phyloP scores from a whole-genome alignment of 2,113 vertebrate genomes.

The Caranx ignobilis region DNA sequence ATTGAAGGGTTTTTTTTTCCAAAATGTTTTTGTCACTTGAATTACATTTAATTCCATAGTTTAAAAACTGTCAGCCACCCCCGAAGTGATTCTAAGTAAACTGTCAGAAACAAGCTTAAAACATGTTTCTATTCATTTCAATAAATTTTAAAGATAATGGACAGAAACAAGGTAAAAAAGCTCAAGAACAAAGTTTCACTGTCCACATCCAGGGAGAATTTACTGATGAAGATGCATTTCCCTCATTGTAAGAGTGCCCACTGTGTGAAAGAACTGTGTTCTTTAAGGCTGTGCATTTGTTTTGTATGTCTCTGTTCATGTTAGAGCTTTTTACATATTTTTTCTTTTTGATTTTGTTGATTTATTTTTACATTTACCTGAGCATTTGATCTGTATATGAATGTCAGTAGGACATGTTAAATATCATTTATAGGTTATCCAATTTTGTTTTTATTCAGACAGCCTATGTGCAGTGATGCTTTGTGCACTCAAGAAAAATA shows the following conservation, averaged over 20 bases:
- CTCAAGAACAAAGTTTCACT: slow-evolving; percentile 40
- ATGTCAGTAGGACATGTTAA: slow-evolving; percentile 40
- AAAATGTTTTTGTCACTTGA: slow-evolving; percentile 39
- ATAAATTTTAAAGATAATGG: slow-evolving; percentile 8
- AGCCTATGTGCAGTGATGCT: slow-evolving; percentile 52
- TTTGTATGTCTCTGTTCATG: slow-evolving; percentile 55
- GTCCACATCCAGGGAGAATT: slow-evolving; percentile 5
- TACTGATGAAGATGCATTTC: slow-evolving; percentile 27
- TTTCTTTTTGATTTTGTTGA: slow-evolving; percentile 45
- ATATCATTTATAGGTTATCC: slow-evolving; percentile 54
- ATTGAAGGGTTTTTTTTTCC: slow-evolving; percentile 28
- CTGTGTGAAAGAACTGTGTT: slow-evolving; percentile 50
- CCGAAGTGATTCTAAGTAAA: slow-evolving; percentile 26
- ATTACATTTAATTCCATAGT: not conserved
- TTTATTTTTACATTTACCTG: slow-evolving; percentile 26
- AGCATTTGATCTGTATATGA: slow-evolving; percentile 51
- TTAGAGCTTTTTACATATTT: slow-evolving; percentile 43
- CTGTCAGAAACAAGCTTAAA: slow-evolving; percentile 22
- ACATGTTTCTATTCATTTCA: not conserved
- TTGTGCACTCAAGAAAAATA: slow-evolving; percentile 61
- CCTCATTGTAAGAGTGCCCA: slow-evolving; percentile 25
- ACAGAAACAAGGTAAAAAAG: slow-evolving; percentile 16
- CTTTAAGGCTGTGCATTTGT: slow-evolving; percentile 50
- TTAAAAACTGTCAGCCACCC: slow-evolving; percentile 15
- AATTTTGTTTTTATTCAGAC: slow-evolving; percentile 49